Conservation (phyloP, 2,113 vertebrate species). For the Mystacornis crossleyi region DNA sequence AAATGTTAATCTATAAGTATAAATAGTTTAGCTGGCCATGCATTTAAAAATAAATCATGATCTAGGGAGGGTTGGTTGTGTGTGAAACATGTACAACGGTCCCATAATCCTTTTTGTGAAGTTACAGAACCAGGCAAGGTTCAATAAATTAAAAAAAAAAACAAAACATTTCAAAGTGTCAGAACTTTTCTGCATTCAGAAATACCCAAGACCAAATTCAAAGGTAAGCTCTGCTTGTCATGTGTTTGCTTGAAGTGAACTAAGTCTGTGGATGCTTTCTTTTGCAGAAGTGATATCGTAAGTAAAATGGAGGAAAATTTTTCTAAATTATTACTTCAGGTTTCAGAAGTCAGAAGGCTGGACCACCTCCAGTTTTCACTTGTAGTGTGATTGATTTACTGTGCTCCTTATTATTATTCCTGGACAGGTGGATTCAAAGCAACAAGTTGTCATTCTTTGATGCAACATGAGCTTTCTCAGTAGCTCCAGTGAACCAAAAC, state of each 20-base stretch:
- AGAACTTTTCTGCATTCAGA: not conserved
- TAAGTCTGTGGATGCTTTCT: not conserved
- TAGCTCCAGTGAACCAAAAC: not conserved
- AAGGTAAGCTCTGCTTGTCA: not conserved
- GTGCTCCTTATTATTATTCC: not conserved
- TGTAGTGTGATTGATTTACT: not conserved
- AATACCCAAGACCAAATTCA: not conserved
- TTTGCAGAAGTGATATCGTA: not conserved
- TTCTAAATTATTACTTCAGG: not conserved
- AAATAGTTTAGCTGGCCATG: not conserved
- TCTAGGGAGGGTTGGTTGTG: not conserved
- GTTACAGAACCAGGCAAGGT: not conserved
- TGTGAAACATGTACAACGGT: not conserved
- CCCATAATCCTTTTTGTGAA: not conserved
- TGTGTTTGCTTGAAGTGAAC: not conserved
- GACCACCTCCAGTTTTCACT: not conserved
- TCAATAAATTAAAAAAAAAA: not conserved
- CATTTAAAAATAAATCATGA: not conserved
- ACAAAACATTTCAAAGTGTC: not conserved
- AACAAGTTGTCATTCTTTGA: not conserved
- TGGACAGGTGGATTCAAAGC: not conserved
- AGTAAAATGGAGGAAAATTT: not conserved
- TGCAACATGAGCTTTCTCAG: not conserved
- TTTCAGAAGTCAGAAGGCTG: not conserved
- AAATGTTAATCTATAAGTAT: not conserved